Evolutionary conservation across 2,797 vertebrate species (phyloP).

Genomic region (Chaetophractus vellerosus): DNA sequence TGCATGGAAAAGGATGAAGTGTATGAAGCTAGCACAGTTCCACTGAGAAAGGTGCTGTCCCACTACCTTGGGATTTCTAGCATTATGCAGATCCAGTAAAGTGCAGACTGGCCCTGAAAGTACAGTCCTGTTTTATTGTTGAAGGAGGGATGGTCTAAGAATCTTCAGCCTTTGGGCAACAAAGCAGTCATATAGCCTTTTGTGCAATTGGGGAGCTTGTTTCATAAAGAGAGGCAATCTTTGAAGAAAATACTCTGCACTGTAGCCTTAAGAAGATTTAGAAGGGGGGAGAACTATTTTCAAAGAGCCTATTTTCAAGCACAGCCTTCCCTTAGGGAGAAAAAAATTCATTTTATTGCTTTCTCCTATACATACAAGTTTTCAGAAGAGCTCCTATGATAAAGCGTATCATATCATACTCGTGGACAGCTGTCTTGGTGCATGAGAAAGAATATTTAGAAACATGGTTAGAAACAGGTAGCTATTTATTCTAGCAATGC

Average conservation of each 20-base stretch:
- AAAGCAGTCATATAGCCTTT: background rate
- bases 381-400: background rate
- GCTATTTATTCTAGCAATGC: background rate
- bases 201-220: background rate
- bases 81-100: background rate
- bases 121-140: background rate
- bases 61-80: background rate
- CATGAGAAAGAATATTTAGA: background rate
- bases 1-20: background rate
- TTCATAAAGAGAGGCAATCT: constrained; percentile 45
- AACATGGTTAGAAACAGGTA: background rate
- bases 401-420: background rate
- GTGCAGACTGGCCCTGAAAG: background rate
- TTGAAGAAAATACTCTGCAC: background rate
- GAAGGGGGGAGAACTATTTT: constrained; percentile 3
- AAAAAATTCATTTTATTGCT: constrained; percentile 1
- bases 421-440: background rate
- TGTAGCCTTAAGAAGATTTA: constrained; percentile 5
- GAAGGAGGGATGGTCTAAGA: background rate
- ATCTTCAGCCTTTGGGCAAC: background rate
- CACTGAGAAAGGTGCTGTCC: background rate
- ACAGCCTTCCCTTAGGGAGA: background rate
- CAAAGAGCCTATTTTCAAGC: constrained; percentile 54
- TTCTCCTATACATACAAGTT: background rate
- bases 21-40: background rate